Conservation (phyloP, 2,797 vertebrate species). For the Tympanoctomys barrerae region DNA sequence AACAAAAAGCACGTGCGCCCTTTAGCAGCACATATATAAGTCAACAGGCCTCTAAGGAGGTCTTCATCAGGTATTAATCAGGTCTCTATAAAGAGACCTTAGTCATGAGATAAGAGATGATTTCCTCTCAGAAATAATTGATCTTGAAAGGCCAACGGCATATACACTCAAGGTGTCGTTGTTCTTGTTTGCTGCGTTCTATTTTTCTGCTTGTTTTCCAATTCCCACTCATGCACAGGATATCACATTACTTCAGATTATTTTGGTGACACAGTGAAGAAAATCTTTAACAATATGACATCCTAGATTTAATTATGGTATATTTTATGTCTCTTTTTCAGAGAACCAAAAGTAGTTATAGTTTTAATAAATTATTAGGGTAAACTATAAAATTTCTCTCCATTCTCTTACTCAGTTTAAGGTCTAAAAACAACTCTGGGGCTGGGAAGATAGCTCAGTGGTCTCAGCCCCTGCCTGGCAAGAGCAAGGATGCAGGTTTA, state of each 20-base stretch:
- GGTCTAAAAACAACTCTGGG: background rate
- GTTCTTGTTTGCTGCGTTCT: background rate
- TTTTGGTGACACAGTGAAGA: constrained; percentile 34
- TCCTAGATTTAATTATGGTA: constrained; percentile 54
- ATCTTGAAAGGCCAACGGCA: background rate
- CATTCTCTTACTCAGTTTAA: constrained; percentile 20
- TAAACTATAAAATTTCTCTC: background rate
- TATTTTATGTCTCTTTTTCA: constrained; percentile 20
- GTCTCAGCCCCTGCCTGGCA: too few species aligned
- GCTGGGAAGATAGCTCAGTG: too few species aligned
- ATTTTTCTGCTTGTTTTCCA: background rate
- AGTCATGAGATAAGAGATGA: constrained; percentile 34
- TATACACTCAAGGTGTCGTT: background rate
- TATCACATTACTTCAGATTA: constrained; percentile 48
- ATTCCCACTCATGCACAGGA: constrained; percentile 16
- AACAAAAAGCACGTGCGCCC: background rate
- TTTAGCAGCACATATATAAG: background rate
- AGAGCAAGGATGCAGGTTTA: too few species aligned
- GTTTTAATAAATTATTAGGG: constrained; percentile 24
- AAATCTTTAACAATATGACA: constrained; percentile 21
- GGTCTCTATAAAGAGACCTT: background rate
- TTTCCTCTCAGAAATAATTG: background rate
- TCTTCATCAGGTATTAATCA: background rate
- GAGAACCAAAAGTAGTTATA: background rate
- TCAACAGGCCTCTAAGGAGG: background rate